phyloP scores from a whole-genome alignment of 2,888 invertebrate genomes.

The Macrostomum cliftonense region DNA sequence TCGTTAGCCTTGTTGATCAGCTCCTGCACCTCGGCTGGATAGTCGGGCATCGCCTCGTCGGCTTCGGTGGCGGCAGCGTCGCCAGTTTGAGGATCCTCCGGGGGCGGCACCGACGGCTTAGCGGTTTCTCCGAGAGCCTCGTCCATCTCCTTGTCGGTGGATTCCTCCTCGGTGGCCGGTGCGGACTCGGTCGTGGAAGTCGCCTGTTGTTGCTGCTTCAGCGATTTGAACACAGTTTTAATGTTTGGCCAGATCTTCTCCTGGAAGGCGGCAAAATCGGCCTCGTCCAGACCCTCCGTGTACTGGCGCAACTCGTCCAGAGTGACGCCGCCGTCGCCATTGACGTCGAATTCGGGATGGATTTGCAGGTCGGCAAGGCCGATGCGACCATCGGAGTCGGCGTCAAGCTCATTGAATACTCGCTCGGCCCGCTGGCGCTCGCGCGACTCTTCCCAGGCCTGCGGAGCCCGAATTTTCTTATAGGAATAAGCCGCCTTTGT shows the following conservation, averaged over 20 bases:
- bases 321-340: slow-evolving; percentile 67
- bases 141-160: background rate
- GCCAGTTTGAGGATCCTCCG: slow-evolving; percentile 1
- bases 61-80: too few relatives aligned
- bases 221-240: slow-evolving; percentile 26
- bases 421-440: slow-evolving; percentile 13
- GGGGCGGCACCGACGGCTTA: background rate
- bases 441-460: too few relatives aligned
- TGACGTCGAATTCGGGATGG: slow-evolving; percentile 61
- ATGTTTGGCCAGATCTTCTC: slow-evolving; percentile 32
- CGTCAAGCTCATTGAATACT: slow-evolving; percentile 56
- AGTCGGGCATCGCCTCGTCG: background rate
- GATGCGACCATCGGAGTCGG: slow-evolving; percentile 39
- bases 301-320: slow-evolving; percentile 51
- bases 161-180: background rate
- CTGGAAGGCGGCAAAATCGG: slow-evolving; percentile 21
- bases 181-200: background rate
- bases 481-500: too few relatives aligned
- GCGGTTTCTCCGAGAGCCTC: background rate
- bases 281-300: slow-evolving; percentile 25
- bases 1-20: background rate
- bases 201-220: background rate
- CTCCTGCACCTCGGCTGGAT: background rate
- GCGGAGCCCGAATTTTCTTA: too few relatives aligned
- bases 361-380: slow-evolving; percentile 41